Percentiles rank a stretch among this genome's conserved stretches.
Evolutionary conservation across 23 tunicate genomes (phyloP).

Genomic region (Clavelina lepadiformis): DNA sequence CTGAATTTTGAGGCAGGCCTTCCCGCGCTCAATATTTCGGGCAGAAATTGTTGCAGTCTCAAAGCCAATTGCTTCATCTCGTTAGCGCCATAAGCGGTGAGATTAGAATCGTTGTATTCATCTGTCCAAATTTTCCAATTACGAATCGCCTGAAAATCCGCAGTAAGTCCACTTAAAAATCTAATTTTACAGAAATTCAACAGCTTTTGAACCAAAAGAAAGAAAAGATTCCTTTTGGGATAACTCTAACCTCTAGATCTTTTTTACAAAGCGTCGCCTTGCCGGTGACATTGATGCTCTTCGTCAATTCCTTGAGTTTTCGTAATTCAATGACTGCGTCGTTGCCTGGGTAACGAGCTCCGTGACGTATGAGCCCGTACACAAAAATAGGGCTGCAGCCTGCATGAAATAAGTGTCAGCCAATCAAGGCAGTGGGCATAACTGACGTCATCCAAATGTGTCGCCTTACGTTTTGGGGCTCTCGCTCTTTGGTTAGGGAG

Average conservation of each 20-base stretch:
- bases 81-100: background rate
- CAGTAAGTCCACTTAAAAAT: background rate
- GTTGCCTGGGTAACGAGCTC: conserved; percentile 20
- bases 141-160: background rate
- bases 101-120: background rate
- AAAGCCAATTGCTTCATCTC: background rate
- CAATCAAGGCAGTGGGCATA: background rate
- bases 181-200: background rate
- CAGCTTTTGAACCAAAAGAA: background rate
- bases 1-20: background rate
- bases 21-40: background rate
- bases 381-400: conserved; percentile 16
- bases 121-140: background rate
- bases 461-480: conserved; percentile 2
- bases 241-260: conserved; percentile 30
- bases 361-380: conserved; percentile 13
- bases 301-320: conserved; percentile 4
- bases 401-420: background rate
- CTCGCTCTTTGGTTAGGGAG: background rate
- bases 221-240: too few relatives aligned
- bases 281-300: conserved; percentile 16
- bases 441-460: background rate
- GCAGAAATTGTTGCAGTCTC: background rate
- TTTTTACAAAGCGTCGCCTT: conserved; percentile 21
- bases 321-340: background rate